Percentiles rank a stretch among this genome's conserved stretches.
phyloP scores from a whole-genome alignment of 2,888 invertebrate species.

The Sarcophaga caerulescens region DNA sequence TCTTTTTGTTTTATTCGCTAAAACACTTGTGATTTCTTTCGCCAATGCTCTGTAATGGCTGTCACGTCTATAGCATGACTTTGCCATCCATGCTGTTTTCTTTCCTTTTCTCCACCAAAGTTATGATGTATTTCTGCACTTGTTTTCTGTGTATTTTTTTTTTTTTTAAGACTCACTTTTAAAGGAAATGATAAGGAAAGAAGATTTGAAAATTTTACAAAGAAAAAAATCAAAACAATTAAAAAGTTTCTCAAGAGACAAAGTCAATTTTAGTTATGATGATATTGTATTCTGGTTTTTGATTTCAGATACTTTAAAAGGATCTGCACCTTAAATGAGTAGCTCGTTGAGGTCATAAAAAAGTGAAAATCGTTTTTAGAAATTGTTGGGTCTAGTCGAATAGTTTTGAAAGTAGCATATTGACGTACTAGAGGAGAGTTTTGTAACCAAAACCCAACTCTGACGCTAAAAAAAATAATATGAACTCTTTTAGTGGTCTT shows the following conservation, averaged over 20 bases:
- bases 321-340: no score
- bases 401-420: no score
- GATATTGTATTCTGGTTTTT: no score
- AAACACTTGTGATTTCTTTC: constrained; percentile 27
- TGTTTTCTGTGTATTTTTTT: not conserved
- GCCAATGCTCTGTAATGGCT: not conserved
- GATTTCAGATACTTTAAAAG: no score
- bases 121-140: constrained; percentile 1
- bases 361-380: no score
- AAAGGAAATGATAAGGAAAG: not conserved
- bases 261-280: not conserved
- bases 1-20: not conserved
- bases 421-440: no score
- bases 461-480: no score
- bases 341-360: no score
- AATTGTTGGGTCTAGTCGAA: no score
- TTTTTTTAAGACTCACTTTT: not conserved
- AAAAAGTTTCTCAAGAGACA: not conserved
- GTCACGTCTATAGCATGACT: not conserved
- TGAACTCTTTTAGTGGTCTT: no score
- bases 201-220: not conserved
- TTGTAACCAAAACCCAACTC: no score
- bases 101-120: not conserved
- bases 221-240: not conserved
- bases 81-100: no score